Evolutionary conservation across 2,888 invertebrate species (phyloP).

Genomic region (Halocaridina rubra): DNA sequence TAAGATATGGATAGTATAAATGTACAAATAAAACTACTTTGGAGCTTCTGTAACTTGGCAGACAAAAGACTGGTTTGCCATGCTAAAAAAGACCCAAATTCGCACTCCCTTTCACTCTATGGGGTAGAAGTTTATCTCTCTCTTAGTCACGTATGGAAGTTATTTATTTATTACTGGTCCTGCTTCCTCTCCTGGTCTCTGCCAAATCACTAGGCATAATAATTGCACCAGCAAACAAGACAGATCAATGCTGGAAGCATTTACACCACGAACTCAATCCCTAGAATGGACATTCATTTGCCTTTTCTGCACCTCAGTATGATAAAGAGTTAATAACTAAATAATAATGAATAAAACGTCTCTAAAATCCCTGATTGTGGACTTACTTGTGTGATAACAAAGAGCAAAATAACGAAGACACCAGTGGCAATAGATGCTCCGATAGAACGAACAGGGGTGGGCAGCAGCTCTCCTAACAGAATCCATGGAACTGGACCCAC

Average conservation of each 20-base stretch:
- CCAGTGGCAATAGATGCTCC: conserved; percentile 52
- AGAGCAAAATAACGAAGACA: conserved; percentile 47
- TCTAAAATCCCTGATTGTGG: too few species aligned
- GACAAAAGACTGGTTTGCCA: too few species aligned
- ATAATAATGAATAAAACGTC: too few species aligned
- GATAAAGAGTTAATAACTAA: background rate
- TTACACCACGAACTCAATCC: background rate
- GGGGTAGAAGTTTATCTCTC: too few species aligned
- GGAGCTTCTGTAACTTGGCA: too few species aligned
- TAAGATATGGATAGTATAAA: too few species aligned
- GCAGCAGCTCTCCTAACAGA: conserved; percentile 61
- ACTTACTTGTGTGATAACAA: conserved; percentile 39
- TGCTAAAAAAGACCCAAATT: too few species aligned
- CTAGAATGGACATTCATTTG: background rate
- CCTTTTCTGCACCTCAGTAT: background rate
- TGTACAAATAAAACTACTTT: too few species aligned
- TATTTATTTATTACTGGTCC: too few species aligned
- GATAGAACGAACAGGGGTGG: conserved; percentile 56
- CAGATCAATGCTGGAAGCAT: background rate
- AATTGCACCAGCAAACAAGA: background rate
- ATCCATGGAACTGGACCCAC: conserved; percentile 63
- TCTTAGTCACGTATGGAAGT: too few species aligned
- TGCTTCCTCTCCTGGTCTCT: too few species aligned
- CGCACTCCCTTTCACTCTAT: too few species aligned
- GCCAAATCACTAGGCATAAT: background rate